Conservation (phyloP, 2,113 vertebrate genomes). For the Ptychochromis oligacanthus region DNA sequence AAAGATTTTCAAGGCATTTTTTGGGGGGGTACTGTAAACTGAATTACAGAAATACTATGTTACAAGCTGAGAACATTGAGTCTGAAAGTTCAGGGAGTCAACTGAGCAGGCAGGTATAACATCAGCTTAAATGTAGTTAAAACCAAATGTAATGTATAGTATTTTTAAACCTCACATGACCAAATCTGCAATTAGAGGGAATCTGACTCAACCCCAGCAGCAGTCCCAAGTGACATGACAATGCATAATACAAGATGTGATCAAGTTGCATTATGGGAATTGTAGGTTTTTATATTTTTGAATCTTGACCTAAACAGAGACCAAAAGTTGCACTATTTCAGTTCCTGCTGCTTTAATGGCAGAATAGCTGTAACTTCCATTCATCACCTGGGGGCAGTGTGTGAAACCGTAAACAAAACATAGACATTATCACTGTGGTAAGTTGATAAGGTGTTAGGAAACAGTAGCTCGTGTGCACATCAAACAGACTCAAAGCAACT, state of each 20-base stretch:
- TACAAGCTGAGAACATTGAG: too few species aligned
- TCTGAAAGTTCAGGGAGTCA: not conserved
- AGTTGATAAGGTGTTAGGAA: not conserved
- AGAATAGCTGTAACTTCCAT: too few species aligned
- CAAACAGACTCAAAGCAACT: not conserved
- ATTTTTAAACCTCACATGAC: not conserved
- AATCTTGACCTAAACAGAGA: too few species aligned
- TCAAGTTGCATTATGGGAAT: not conserved
- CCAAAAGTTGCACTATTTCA: too few species aligned
- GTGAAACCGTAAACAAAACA: not conserved
- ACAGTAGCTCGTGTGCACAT: not conserved
- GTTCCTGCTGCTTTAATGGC: too few species aligned
- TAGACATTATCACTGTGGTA: not conserved
- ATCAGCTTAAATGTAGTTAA: not conserved
- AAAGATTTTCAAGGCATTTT: not conserved
- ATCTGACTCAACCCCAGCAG: not conserved
- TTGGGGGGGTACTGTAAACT: not conserved
- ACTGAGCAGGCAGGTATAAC: not conserved
- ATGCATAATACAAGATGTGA: not conserved
- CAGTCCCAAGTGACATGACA: not conserved
- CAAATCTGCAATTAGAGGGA: not conserved
- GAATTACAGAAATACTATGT: not conserved
- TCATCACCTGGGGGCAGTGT: too few species aligned
- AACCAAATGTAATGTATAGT: not conserved
- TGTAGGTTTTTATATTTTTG: too few species aligned